Conservation (phyloP, 2,888 invertebrate genomes). For the Drosophila nr. perissopoda region DNA sequence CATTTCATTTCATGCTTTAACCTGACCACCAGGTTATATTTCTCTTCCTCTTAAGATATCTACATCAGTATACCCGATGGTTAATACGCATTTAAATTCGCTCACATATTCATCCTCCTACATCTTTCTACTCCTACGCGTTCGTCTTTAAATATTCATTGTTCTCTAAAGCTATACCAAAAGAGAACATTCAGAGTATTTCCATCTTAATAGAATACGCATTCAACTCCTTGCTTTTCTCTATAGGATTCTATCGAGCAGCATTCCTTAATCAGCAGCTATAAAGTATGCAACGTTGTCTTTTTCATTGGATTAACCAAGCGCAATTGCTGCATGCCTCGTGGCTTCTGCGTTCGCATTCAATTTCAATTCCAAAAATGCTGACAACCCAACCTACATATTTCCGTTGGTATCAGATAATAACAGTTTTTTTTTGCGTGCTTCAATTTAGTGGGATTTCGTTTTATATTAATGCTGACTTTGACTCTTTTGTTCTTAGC, state of each 20-base stretch:
- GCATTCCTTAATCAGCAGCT: slow-evolving; percentile 42
- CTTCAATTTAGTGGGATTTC: slow-evolving; percentile 36
- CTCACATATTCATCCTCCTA: background rate
- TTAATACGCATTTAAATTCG: background rate
- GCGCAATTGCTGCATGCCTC: slow-evolving; percentile 39
- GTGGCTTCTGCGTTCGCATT: slow-evolving; percentile 41
- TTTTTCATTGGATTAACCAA: slow-evolving; percentile 23
- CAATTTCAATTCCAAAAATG: slow-evolving; percentile 65
- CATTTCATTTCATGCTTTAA: background rate
- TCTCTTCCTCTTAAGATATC: background rate
- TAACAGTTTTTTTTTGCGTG: slow-evolving; percentile 33
- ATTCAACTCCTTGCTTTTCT: background rate
- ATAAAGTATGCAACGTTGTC: slow-evolving; percentile 30
- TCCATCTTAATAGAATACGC: slow-evolving; percentile 13
- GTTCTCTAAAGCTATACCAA: background rate
- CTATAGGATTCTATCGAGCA: slow-evolving; percentile 5
- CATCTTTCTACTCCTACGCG: background rate
- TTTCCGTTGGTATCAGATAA: slow-evolving; percentile 29
- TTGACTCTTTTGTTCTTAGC: slow-evolving; percentile 35
- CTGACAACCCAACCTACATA: slow-evolving; percentile 55
- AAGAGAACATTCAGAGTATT: background rate
- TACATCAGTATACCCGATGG: background rate
- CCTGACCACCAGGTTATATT: background rate
- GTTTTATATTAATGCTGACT: slow-evolving; percentile 31
- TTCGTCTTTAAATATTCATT: background rate